phyloP scores from a whole-genome alignment of 2,888 invertebrate genomes.

The Sinodicranocentrus sp. region DNA sequence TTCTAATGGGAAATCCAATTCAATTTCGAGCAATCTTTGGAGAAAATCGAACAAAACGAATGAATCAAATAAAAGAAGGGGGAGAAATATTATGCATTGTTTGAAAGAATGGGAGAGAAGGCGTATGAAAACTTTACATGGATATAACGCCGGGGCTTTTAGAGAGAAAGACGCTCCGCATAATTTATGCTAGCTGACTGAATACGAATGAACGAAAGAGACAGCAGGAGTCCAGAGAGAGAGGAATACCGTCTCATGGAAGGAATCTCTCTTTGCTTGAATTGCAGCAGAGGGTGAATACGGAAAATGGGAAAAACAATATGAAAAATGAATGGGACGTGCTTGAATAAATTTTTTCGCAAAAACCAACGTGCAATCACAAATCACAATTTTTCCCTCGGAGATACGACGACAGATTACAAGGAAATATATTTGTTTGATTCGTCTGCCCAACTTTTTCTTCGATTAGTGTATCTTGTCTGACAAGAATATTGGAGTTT shows the following conservation, averaged over 20 bases:
- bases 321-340: constrained; percentile 58
- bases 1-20: constrained; percentile 53
- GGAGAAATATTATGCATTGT: constrained; percentile 43
- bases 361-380: constrained; percentile 34
- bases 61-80: constrained; percentile 52
- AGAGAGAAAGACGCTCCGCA: constrained; percentile 24
- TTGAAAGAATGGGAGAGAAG: constrained; percentile 36
- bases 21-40: constrained; percentile 51
- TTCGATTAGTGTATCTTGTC: too few relatives aligned
- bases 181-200: constrained; percentile 57
- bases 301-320: constrained; percentile 16
- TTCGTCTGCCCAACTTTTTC: too few relatives aligned
- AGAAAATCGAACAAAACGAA: constrained; percentile 57
- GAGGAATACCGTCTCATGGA: not conserved
- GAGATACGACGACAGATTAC: not conserved
- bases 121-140: not conserved
- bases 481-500: too few relatives aligned
- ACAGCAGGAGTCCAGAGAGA: constrained; percentile 48
- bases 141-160: not conserved
- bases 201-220: constrained; percentile 45
- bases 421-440: too few relatives aligned
- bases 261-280: not conserved
- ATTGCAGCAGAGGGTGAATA: not conserved
- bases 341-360: constrained; percentile 46
- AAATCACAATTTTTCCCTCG: constrained; percentile 27